Evolutionary conservation across 2,797 vertebrate genomes (phyloP), one percentile per base, ranked within the genome.

Genomic region (Lepus oiostolus): DNA sequence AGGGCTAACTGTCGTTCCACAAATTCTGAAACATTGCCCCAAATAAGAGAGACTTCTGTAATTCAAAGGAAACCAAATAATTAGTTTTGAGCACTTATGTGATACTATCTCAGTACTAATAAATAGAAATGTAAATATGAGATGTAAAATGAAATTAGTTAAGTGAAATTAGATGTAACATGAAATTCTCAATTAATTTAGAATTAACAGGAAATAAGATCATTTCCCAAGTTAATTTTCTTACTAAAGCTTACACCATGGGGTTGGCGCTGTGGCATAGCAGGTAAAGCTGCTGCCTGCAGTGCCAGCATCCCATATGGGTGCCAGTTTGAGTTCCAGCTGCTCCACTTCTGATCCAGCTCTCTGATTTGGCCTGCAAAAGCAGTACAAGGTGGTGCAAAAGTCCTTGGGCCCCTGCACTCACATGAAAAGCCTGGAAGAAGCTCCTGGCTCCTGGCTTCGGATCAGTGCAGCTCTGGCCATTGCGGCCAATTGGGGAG

Each of bases 31-130:
- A 99, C 98, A 70, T 97, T 95, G 32, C 70, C 97, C 99, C 99
- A 99, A 95, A 99, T 98, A 68, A 87, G 72, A 77, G 96, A 96
- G 52, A 99, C 97, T 93, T 99, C 99, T 99, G 97, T 94, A 97
- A 97, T 67, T 26, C 52, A 97, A 94, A 85, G 14, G 7, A 93
- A 95, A 96, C 1, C 11, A 91, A 84, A 96, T 90, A 52, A 85
- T 81, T 84, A 90, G 63, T 76, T 42, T 42, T 79, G 81, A 87
- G 24, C 38, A 90, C 14, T 35, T 58, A 91, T 26, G 14, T 71
- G 7, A 62, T 74, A 82, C 12, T 19, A 76, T 65, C 28, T 88
- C 87, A 71, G 58, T 68, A 21, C 26, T 75, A 24, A 30, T 54
- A 82, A 86, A 74, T 47, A 91, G 87, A 86, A 89, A 71, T 70